These are phyloP conservation scores for Elysia crispata DNA, from an alignment of 2,888 invertebrate species.

Conservation along the genomic window DNA sequence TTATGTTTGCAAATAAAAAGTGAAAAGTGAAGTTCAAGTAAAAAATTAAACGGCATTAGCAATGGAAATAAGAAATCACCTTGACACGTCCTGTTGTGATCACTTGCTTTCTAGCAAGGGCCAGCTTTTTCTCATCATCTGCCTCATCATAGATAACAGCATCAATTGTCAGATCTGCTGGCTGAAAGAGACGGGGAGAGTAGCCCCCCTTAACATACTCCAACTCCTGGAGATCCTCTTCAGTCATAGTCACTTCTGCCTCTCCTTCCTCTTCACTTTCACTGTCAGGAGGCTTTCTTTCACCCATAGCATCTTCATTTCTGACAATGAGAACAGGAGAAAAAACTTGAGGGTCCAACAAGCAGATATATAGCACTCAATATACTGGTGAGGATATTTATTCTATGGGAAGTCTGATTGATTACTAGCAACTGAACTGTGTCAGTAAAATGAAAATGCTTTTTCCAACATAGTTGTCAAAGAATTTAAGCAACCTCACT, in stretches of 20 bases:
- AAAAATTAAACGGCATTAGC: background rate
- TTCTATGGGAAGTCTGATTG: too few relatives aligned
- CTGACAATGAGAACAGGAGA: too few relatives aligned
- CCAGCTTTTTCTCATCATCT: constrained; percentile 87
- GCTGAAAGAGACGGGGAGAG: constrained; percentile 85
- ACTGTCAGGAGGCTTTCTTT: too few relatives aligned
- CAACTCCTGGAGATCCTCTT: constrained; percentile 80
- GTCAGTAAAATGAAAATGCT: too few relatives aligned
- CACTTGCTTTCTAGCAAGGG: constrained; percentile 84
- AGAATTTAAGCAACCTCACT: too few relatives aligned
- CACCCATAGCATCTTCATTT: too few relatives aligned
- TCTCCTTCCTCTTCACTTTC: constrained; percentile 60
- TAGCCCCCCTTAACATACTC: constrained; percentile 90
- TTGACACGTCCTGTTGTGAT: constrained; percentile 79
- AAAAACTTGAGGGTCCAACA: too few relatives aligned
- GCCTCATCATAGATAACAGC: constrained; percentile 87
- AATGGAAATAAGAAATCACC: constrained; percentile 72
- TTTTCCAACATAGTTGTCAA: too few relatives aligned
- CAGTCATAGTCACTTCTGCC: constrained; percentile 76
- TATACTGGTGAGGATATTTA: too few relatives aligned
- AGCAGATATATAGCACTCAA: too few relatives aligned
- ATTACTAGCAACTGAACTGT: too few relatives aligned
- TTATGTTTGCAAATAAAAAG: background rate
- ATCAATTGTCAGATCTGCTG: constrained; percentile 85
- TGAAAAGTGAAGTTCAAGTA: background rate